Percentiles rank a stretch among this genome's conserved stretches.
These are phyloP conservation scores for Rhabdophis nuchalis DNA, from an alignment of 2,797 vertebrate species.

Conservation along the genomic window DNA sequence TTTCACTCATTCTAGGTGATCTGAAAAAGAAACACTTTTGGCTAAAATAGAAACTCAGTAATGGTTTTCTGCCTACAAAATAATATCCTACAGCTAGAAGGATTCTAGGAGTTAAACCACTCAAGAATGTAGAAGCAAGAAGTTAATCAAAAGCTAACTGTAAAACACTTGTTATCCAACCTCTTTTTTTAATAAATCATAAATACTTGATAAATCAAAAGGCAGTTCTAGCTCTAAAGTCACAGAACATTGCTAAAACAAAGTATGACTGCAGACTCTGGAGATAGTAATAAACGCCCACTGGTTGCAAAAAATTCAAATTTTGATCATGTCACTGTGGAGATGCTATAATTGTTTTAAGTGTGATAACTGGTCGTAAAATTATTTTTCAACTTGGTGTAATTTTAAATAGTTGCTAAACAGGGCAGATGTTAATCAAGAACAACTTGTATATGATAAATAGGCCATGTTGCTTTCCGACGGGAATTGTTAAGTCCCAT, in stretches of 20 bases:
- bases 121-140: not conserved
- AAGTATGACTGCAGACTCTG: not conserved
- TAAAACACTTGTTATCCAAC: not conserved
- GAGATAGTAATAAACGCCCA: not conserved
- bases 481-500: not conserved
- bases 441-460: not conserved
- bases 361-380: not conserved
- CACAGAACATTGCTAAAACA: not conserved
- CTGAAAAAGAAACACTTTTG: not conserved
- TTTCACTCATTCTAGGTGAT: not conserved
- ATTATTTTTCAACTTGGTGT: not conserved
- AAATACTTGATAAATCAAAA: not conserved
- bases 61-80: not conserved
- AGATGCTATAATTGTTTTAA: not conserved
- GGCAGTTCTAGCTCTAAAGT: not conserved
- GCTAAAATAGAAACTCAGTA: not conserved
- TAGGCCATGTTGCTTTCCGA: not conserved
- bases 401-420: not conserved
- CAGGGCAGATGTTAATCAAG: not conserved
- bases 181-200: not conserved
- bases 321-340: not conserved
- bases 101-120: not conserved
- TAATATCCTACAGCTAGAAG: not conserved
- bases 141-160: not conserved
- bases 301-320: not conserved